Evolutionary conservation across 2,113 vertebrate genomes (phyloP).

Genomic region (Felis chaus): DNA sequence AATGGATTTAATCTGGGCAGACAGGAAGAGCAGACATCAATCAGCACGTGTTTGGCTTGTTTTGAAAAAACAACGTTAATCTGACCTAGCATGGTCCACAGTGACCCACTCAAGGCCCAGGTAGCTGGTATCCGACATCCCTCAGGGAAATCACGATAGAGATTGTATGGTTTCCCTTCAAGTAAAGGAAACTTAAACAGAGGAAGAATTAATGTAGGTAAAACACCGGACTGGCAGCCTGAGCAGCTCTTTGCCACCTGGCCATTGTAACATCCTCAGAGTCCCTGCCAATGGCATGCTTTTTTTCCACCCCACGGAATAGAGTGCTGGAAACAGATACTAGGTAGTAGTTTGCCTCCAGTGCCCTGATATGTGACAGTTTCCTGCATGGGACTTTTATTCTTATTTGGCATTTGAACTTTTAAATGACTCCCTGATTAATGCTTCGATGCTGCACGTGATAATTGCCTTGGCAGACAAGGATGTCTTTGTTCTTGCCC

Average conservation of each 20-base stretch:
- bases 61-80: background rate
- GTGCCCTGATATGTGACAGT: background rate
- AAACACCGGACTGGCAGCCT: background rate
- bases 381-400: constrained; percentile 62
- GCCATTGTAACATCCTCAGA: background rate
- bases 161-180: background rate
- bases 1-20: background rate
- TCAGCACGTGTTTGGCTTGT: background rate
- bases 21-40: background rate
- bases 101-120: background rate
- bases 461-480: constrained; percentile 72
- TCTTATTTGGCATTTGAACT: constrained; percentile 70
- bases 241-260: constrained; percentile 24
- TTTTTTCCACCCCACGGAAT: background rate
- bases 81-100: background rate
- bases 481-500: constrained; percentile 72
- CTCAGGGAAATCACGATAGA: background rate
- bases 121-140: background rate
- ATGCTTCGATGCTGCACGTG: constrained; percentile 4
- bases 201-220: background rate
- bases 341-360: background rate
- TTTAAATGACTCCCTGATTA: constrained; percentile 61
- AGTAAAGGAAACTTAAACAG: background rate
- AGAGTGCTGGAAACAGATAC: background rate
- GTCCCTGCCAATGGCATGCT: background rate